Conservation (phyloP, 2,888 invertebrate genomes). For the Archips xylosteana region DNA sequence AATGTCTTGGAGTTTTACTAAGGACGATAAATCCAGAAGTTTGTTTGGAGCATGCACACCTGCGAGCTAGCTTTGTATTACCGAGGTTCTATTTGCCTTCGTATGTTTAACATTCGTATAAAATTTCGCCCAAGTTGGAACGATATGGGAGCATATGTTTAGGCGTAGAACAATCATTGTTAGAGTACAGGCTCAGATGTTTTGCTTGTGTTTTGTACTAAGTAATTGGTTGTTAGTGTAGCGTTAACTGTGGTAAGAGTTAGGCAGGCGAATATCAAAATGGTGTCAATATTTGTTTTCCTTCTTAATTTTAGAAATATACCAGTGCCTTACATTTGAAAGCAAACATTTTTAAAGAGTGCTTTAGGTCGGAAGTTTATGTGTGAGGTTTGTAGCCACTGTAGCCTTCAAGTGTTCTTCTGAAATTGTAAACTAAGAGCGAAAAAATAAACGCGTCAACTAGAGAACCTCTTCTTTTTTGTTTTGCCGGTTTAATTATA, state of each 20-base stretch:
- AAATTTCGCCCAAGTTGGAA: neutral
- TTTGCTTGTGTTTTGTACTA: constrained; percentile 2
- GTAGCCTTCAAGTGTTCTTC: too few species aligned
- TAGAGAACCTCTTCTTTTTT: too few species aligned
- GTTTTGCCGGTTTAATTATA: too few species aligned
- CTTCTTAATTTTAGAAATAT: neutral
- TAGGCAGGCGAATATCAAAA: neutral
- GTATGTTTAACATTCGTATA: constrained; percentile 21
- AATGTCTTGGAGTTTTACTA: constrained; percentile 43
- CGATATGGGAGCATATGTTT: constrained; percentile 3
- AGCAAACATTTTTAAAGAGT: too few species aligned
- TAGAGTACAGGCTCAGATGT: constrained; percentile 1
- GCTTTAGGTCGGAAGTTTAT: too few species aligned
- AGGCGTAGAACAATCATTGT: constrained; percentile 5
- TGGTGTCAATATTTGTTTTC: neutral
- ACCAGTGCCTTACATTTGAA: too few species aligned
- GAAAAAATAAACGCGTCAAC: too few species aligned
- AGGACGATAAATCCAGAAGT: constrained; percentile 54
- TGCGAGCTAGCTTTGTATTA: constrained; percentile 31
- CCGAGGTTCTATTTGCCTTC: constrained; percentile 1
- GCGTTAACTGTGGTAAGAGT: neutral
- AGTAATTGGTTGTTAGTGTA: constrained; percentile 1
- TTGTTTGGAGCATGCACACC: constrained; percentile 53
- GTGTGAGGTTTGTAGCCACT: too few species aligned
- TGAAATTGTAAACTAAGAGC: too few species aligned